Conservation (phyloP, 2,113 vertebrate species). For the Xiphophorus hellerii region DNA sequence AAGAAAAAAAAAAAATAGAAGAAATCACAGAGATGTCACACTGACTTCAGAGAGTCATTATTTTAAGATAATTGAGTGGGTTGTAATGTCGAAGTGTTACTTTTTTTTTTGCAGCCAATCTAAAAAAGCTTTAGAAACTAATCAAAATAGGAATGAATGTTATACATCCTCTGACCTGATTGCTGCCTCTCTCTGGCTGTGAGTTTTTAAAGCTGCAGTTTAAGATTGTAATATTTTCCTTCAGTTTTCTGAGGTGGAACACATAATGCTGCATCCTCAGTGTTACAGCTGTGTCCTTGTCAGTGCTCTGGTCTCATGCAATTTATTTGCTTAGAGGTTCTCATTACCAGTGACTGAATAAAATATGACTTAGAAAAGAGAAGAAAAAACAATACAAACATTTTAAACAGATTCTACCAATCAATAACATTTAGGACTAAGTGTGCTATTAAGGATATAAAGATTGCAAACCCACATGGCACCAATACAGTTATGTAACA, state of each 20-base stretch:
- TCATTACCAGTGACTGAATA: not conserved
- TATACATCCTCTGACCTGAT: not conserved
- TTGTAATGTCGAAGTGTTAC: not conserved
- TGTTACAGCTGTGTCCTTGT: conserved; percentile 3
- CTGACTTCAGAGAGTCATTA: not conserved
- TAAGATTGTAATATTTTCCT: not conserved
- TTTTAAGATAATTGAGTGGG: not conserved
- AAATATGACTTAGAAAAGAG: not conserved
- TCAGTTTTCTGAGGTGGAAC: not conserved
- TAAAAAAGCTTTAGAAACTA: not conserved
- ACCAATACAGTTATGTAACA: no score
- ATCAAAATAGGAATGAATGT: not conserved
- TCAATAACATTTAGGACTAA: no score
- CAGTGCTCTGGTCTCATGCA: not conserved
- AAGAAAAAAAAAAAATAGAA: not conserved
- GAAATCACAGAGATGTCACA: not conserved
- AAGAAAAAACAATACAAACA: no score
- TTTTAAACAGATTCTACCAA: no score
- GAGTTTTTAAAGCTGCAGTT: not conserved
- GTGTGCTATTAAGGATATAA: no score
- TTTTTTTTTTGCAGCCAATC: not conserved
- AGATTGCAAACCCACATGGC: no score
- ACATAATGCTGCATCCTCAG: not conserved
- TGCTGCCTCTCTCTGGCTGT: not conserved
- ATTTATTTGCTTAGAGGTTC: not conserved